Evolutionary conservation across 2,888 invertebrate species (phyloP).

Genomic region (Noctua fimbriata): DNA sequence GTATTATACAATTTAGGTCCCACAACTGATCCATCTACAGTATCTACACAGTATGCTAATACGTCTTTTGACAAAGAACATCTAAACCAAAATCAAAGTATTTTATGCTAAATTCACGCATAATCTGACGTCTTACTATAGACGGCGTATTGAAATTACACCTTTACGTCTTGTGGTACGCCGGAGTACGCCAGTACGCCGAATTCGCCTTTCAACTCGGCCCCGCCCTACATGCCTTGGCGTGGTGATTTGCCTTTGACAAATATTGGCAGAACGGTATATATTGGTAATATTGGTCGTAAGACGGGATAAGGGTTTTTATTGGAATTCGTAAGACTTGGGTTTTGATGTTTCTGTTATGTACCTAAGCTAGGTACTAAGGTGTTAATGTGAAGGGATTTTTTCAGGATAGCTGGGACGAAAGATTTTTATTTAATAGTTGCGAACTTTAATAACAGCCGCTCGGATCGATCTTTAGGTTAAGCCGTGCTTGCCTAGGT

Average conservation of each 20-base stretch:
- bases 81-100: conserved; percentile 59
- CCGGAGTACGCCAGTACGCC: conserved; percentile 47
- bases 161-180: conserved; percentile 53
- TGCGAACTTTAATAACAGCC: too few species aligned
- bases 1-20: conserved; percentile 5
- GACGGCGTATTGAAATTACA: conserved; percentile 57
- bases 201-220: conserved; percentile 46
- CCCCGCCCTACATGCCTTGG: conserved; percentile 59
- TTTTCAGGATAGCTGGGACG: not conserved
- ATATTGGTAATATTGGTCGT: conserved; percentile 78
- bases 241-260: conserved; percentile 81
- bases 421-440: not conserved
- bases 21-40: conserved; percentile 34
- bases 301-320: conserved; percentile 74
- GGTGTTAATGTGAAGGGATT: not conserved
- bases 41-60: conserved; percentile 54
- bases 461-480: too few species aligned
- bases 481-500: too few species aligned
- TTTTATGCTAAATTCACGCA: conserved; percentile 66
- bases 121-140: conserved; percentile 54
- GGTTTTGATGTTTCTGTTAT: conserved; percentile 57
- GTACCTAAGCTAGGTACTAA: not conserved
- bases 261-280: conserved; percentile 84
- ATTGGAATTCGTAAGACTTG: conserved; percentile 72
- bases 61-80: conserved; percentile 44